Percentiles rank a stretch among this genome's conserved stretches.
Evolutionary conservation across 2,797 vertebrate species (phyloP).

Genomic region (Salmo trutta): DNA sequence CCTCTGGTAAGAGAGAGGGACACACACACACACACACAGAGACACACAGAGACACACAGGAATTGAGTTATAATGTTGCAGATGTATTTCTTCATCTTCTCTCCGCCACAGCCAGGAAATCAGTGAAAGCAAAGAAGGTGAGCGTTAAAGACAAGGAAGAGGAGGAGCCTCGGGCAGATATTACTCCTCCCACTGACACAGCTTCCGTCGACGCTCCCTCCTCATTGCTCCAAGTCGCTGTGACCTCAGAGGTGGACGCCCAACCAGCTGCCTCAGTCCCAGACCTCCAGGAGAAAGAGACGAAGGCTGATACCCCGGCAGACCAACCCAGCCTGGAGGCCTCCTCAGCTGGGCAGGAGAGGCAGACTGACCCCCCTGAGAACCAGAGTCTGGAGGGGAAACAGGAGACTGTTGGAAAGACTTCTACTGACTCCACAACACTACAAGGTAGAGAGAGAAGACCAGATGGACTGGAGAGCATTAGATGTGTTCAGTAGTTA

Average conservation of each 20-base stretch:
- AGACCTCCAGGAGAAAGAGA: conserved; percentile 18
- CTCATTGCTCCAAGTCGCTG: neutral
- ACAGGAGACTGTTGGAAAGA: conserved; percentile 1
- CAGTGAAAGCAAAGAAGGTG: conserved; percentile 31
- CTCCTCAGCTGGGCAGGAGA: neutral
- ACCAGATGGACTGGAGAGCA: too few species aligned
- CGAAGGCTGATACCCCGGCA: neutral
- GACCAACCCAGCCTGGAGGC: neutral
- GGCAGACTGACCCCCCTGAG: neutral
- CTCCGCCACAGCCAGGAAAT: conserved; percentile 52
- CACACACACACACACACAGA: neutral
- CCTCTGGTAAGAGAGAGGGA: conserved; percentile 50
- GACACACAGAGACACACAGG: neutral
- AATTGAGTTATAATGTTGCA: neutral
- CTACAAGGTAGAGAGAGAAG: neutral
- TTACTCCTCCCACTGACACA: neutral
- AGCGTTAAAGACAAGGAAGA: neutral
- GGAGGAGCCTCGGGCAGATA: neutral
- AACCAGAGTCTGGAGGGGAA: neutral
- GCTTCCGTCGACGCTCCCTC: neutral
- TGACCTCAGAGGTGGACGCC: neutral
- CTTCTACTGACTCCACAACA: neutral
- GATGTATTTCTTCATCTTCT: too few species aligned
- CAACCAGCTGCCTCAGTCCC: neutral
- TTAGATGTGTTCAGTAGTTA: too few species aligned